A percentile compares a stretch with the other conserved stretches of the same genome.
Conservation (phyloP, 1,140 invertebrate species). For the Anastrepha obliqua region DNA sequence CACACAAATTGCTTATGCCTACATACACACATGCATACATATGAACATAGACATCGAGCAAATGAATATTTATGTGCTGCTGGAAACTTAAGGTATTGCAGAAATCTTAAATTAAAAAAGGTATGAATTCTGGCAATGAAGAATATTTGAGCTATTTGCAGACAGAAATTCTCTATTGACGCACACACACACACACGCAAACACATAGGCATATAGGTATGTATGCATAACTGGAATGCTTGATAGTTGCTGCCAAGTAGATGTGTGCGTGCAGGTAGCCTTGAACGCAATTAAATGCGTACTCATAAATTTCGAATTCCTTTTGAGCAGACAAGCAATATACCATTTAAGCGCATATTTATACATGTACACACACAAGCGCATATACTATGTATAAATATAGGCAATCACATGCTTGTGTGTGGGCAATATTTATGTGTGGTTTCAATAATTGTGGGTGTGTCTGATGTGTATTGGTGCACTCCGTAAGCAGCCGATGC, state of each 20-base stretch:
- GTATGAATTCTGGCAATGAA: not conserved
- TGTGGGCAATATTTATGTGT: conserved; percentile 12
- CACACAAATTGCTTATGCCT: not conserved
- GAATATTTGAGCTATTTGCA: not conserved
- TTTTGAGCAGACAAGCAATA: not conserved
- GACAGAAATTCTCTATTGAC: too few relatives aligned
- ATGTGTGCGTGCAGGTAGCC: not conserved
- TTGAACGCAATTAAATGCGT: conserved; percentile 32
- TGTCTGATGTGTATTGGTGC: not conserved
- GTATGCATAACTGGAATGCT: not conserved
- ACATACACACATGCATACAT: not conserved
- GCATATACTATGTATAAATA: not conserved
- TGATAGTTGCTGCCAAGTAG: too few relatives aligned
- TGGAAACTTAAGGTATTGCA: not conserved
- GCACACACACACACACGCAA: too few relatives aligned
- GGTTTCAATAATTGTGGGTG: not conserved
- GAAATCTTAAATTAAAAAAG: not conserved
- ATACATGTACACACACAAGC: not conserved
- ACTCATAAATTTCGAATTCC: conserved; percentile 31
- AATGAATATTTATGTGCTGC: not conserved
- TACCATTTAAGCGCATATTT: not conserved
- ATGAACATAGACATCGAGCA: not conserved
- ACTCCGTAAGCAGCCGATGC: not conserved
- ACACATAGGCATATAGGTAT: not conserved
- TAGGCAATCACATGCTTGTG: not conserved